A percentile compares a stretch with the other conserved stretches of the same genome.
Conservation (phyloP, 1,140 invertebrate species). For the Aradophagus sp. region DNA sequence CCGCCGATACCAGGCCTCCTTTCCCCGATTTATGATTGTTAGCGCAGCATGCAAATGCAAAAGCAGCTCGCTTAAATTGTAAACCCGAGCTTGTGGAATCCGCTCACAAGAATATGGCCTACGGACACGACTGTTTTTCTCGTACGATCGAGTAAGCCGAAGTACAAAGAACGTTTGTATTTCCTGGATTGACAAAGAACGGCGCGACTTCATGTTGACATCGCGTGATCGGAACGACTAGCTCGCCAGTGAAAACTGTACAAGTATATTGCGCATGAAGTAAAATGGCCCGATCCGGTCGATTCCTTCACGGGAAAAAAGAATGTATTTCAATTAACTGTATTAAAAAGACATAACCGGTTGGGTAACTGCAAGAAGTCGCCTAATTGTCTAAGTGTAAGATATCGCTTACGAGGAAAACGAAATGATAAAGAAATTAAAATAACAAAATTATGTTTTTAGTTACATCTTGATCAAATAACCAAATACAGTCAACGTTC, state of each 20-base stretch:
- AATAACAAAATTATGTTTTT: no score
- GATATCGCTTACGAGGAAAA: no score
- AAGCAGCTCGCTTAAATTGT: slow-evolving; percentile 47
- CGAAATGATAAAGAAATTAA: no score
- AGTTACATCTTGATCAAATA: no score
- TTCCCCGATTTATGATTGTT: slow-evolving; percentile 33
- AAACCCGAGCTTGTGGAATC: slow-evolving; percentile 47
- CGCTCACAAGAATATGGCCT: slow-evolving; percentile 35
- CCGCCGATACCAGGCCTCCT: slow-evolving; percentile 7
- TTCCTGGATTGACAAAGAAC: slow-evolving; percentile 52
- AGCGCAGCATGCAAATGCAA: slow-evolving; percentile 46
- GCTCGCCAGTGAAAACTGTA: slow-evolving; percentile 45
- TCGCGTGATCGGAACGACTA: slow-evolving; percentile 54
- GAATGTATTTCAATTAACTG: no score
- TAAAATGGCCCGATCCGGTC: slow-evolving; percentile 16
- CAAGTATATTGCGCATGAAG: slow-evolving; percentile 48
- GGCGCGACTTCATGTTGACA: slow-evolving; percentile 45
- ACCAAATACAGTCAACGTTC: no score
- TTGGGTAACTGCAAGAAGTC: no score
- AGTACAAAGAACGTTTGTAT: slow-evolving; percentile 55
- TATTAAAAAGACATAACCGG: no score
- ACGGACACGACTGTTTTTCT: slow-evolving; percentile 51
- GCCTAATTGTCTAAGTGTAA: no score
- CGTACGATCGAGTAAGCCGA: slow-evolving; percentile 34
- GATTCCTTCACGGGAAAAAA: slow-evolving; percentile 35